These are phyloP conservation scores for Oppia nitens DNA, from an alignment of 1,140 invertebrate species.

Conservation along the genomic window DNA sequence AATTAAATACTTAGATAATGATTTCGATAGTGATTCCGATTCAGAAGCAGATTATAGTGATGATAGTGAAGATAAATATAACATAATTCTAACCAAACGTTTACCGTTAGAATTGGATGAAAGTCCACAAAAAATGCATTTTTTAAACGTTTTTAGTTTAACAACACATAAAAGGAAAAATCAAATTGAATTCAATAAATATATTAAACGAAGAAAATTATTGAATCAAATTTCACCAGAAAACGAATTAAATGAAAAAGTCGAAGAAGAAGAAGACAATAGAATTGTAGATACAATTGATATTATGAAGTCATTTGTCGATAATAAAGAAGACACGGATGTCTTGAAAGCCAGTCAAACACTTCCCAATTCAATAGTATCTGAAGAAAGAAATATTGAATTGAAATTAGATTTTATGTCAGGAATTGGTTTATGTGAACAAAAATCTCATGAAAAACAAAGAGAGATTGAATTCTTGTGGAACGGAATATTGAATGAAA, in stretches of 20 bases:
- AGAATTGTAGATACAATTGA: constrained; percentile 21
- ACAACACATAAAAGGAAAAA: constrained; percentile 18
- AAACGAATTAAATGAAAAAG: background rate
- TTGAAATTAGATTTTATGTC: constrained; percentile 15
- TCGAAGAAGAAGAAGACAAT: too few species aligned
- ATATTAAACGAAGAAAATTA: constrained; percentile 12
- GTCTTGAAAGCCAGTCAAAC: constrained; percentile 19
- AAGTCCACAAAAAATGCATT: constrained; percentile 17
- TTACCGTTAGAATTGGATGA: constrained; percentile 17
- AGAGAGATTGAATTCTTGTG: constrained; percentile 16
- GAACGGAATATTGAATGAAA: constrained; percentile 11
- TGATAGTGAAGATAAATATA: background rate
- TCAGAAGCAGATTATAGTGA: background rate
- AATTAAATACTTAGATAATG: background rate
- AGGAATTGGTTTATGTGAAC: background rate
- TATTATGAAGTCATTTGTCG: constrained; percentile 21
- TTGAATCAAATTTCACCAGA: background rate
- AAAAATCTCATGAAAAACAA: constrained; percentile 3
- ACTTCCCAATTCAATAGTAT: constrained; percentile 10
- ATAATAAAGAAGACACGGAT: constrained; percentile 23
- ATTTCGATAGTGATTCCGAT: background rate
- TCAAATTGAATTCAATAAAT: constrained; percentile 19
- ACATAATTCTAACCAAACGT: constrained; percentile 12
- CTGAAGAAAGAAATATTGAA: constrained; percentile 18
- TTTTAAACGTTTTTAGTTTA: constrained; percentile 16